These are phyloP conservation scores for Orthonychiurus folsomi DNA, from an alignment of 2,888 invertebrate genomes.

Conservation along the genomic window DNA sequence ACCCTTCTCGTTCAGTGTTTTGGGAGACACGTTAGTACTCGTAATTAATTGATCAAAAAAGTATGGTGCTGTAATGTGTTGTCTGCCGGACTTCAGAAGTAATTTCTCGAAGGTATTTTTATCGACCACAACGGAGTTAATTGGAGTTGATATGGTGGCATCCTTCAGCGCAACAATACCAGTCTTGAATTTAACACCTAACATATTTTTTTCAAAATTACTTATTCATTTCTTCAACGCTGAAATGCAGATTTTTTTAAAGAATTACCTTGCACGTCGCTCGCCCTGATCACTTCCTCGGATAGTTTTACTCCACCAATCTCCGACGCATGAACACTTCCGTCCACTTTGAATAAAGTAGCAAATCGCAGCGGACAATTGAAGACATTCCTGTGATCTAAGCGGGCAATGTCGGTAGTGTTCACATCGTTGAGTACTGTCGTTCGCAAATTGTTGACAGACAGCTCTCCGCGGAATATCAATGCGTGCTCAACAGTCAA, in stretches of 20 bases:
- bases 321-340: conserved; percentile 5
- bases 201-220: background rate
- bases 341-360: conserved; percentile 1
- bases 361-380: conserved; percentile 19
- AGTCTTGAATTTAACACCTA: conserved; percentile 21
- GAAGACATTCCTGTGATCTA: conserved; percentile 26
- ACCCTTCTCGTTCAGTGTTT: conserved; percentile 17
- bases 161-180: conserved; percentile 21
- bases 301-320: conserved; percentile 21
- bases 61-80: conserved; percentile 18
- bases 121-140: conserved; percentile 1
- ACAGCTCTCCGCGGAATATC: conserved; percentile 7
- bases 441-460: conserved; percentile 9
- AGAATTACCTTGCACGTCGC: conserved; percentile 21
- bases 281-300: conserved; percentile 22
- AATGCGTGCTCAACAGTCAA: conserved; percentile 9
- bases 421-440: conserved; percentile 11
- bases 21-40: conserved; percentile 10
- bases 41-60: conserved; percentile 5
- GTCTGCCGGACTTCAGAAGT: conserved; percentile 18
- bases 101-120: conserved; percentile 19
- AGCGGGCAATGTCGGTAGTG: conserved; percentile 19
- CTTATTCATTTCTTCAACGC: too few species aligned
- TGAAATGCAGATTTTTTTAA: too few species aligned
- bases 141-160: conserved; percentile 8